Conservation (phyloP, 1,140 invertebrate species). For the Bombus confusus region DNA sequence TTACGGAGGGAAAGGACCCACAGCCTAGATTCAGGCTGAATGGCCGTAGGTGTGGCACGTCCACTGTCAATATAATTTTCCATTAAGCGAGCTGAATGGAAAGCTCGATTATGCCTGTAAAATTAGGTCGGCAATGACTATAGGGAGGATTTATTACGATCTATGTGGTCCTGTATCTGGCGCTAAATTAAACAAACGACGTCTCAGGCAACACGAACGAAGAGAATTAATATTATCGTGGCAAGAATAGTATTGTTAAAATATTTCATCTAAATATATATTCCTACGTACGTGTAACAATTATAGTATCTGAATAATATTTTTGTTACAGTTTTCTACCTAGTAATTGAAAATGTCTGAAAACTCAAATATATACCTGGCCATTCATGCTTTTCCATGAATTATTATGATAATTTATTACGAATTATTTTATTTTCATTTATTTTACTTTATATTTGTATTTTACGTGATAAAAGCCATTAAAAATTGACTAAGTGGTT, state of each 20-base stretch:
- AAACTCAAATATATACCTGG: too few relatives aligned
- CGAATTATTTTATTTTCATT: too few relatives aligned
- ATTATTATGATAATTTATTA: too few relatives aligned
- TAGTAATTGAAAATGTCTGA: too few relatives aligned
- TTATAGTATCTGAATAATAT: too few relatives aligned
- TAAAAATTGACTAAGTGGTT: background rate
- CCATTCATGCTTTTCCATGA: too few relatives aligned
- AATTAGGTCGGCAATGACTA: constrained; percentile 6
- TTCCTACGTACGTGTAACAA: too few relatives aligned
- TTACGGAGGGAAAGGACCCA: background rate
- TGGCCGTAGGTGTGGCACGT: background rate
- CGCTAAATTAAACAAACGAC: background rate
- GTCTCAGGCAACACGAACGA: background rate
- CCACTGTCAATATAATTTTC: constrained; percentile 35
- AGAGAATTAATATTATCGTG: background rate
- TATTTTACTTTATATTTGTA: background rate
- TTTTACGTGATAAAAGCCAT: background rate
- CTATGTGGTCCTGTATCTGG: background rate
- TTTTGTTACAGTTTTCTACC: too few relatives aligned
- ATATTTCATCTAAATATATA: background rate
- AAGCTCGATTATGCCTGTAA: constrained; percentile 16
- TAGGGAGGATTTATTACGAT: background rate
- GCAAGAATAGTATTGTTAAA: background rate
- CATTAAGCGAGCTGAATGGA: constrained; percentile 24
- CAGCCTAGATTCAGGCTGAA: background rate